Percentiles rank a stretch among this genome's conserved stretches.
phyloP scores from a whole-genome alignment of 2,797 vertebrate species.

The Pterois miles region DNA sequence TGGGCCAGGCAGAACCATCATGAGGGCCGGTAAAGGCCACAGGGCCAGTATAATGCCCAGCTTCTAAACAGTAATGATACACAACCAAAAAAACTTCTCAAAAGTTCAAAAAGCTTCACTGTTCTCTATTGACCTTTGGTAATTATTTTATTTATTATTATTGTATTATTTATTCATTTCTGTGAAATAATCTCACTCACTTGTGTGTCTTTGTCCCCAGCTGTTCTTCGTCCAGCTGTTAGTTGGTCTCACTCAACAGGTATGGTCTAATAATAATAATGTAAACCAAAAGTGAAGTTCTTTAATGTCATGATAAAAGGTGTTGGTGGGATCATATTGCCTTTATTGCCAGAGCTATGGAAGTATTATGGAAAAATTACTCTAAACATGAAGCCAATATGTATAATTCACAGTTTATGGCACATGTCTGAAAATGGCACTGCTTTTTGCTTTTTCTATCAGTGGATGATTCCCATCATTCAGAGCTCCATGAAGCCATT shows the following conservation, averaged over 20 bases:
- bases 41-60: too few species aligned
- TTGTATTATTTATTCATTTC: background rate
- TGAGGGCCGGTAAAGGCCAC: too few species aligned
- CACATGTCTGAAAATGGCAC: background rate
- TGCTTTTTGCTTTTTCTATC: slow-evolving; percentile 6
- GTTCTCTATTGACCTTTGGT: too few species aligned
- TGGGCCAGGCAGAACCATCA: too few species aligned
- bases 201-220: slow-evolving; percentile 70
- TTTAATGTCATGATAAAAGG: background rate
- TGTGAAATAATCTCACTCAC: background rate
- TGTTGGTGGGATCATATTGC: background rate
- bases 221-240: slow-evolving; percentile 90
- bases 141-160: too few species aligned
- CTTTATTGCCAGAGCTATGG: background rate
- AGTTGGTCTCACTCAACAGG: slow-evolving; percentile 93
- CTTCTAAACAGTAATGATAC: background rate
- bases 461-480: slow-evolving; percentile 96
- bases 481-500: slow-evolving; percentile 96
- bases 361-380: background rate
- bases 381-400: background rate
- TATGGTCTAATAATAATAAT: slow-evolving; percentile 41
- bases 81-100: background rate
- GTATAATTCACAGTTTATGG: background rate
- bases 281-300: background rate
- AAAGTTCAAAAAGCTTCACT: background rate